Conservation (phyloP, 2,888 invertebrate species). For the Gnatocerus cornutus region DNA sequence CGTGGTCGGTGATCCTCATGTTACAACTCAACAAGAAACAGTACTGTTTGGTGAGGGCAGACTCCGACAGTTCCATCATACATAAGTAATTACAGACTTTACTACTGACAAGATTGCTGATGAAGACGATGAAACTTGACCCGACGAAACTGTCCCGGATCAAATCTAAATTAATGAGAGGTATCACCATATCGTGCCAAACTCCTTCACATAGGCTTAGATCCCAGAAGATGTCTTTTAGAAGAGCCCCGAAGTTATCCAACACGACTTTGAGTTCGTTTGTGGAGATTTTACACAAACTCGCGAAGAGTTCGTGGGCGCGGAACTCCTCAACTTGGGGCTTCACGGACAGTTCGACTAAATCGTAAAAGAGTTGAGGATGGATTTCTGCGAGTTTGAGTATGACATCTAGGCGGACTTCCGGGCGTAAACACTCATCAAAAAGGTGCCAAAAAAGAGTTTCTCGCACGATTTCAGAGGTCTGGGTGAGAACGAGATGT, state of each 20-base stretch:
- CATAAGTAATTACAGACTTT: neutral
- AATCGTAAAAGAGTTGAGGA: neutral
- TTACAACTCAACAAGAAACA: conserved; percentile 4
- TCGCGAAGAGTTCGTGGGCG: no score
- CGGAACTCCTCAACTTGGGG: no score
- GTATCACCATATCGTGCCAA: neutral
- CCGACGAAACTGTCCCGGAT: neutral
- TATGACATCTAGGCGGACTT: neutral
- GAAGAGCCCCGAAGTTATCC: no score
- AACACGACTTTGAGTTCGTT: no score
- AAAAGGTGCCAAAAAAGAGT: neutral
- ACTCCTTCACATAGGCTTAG: no score
- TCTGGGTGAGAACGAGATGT: neutral
- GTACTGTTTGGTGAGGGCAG: neutral
- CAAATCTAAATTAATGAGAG: neutral
- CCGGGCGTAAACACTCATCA: neutral
- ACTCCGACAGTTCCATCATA: neutral
- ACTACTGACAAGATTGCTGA: neutral
- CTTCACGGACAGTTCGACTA: neutral
- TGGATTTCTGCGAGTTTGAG: neutral
- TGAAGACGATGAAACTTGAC: neutral
- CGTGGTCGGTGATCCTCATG: neutral
- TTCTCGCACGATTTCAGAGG: neutral
- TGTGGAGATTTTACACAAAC: no score
- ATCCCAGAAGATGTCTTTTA: no score